Evolutionary conservation across 2,113 vertebrate species (phyloP), one percentile per base, ranked within the genome.

Genomic region (Caloenas nicobarica): DNA sequence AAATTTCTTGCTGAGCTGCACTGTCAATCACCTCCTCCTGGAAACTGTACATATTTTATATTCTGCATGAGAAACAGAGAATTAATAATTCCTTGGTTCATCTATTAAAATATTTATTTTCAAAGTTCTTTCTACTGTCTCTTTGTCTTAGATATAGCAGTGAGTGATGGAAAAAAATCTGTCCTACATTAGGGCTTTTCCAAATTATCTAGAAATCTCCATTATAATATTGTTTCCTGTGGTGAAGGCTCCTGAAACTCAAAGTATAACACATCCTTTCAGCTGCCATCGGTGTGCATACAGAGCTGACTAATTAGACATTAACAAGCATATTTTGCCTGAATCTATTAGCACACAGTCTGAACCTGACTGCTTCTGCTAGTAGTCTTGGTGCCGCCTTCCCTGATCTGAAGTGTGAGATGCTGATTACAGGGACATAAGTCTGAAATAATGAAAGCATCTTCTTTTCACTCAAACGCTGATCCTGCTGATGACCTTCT

Each of bases 301-400:
- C 57, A 86, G 78, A 91, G 80, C 77, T 96, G 95, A 95, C 94
- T 97, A 96, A 97, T 97, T 97, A 95, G 81, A 56, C 42, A 62
- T 38, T 97, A 97, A 96, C 88, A 96, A 96, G 94, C 91, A 57
- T 84, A 96, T 97, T 97, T 97, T 92, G 44, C 82, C 89, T 83
- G 88, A 90, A 83, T 97, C 79, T 93, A 40, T 86, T 93, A 87
- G 89, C 78, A 76, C 62, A 84, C 83, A 65, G 42, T 73, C 84
- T 95, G 91, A 97, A 91, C 84, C 53, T 60, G 62, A 94, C 44
- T 46, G 2, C 72, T 86, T 71, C 76, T 76, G 26, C 36, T 83
- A 57, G 69, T 34, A 26, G 69, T 78, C 53, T 78, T 73, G 25
- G 15, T 64, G 94, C 81, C 95, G 90, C 79, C 91, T 97, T 91